These are phyloP conservation scores for Otolemur crassicaudatus DNA, from an alignment of 2,797 vertebrate genomes.

Conservation along the genomic window DNA sequence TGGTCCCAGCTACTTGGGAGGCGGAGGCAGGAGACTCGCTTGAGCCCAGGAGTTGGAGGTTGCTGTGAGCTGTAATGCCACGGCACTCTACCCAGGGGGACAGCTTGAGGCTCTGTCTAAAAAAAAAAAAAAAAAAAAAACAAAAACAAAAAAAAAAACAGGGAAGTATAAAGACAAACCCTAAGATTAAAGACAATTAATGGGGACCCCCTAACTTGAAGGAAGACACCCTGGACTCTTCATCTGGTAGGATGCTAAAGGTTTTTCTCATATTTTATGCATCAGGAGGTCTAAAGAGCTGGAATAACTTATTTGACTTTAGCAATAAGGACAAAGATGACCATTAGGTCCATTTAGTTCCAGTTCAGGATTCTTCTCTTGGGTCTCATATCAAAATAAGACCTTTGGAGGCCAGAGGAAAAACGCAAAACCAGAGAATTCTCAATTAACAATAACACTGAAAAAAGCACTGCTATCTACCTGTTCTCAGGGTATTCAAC, in stretches of 20 bases:
- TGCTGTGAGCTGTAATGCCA: no score
- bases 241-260: neutral
- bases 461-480: neutral
- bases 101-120: no score
- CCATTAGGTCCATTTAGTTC: neutral
- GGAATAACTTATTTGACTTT: neutral
- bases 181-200: neutral
- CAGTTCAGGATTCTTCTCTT: neutral
- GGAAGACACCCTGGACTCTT: neutral
- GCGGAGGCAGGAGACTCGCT: no score
- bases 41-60: no score
- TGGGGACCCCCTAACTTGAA: neutral
- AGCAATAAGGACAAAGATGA: constrained; percentile 12
- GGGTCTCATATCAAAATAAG: neutral
- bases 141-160: no score
- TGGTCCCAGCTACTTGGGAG: no score
- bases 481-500: neutral
- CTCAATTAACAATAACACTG: neutral
- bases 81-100: no score
- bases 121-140: no score
- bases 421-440: neutral
- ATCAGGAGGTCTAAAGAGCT: neutral
- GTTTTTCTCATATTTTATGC: neutral
- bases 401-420: neutral
- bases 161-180: neutral